phyloP scores from a whole-genome alignment of 64 coral and sea anemone genomes.

The Porites lutea region DNA sequence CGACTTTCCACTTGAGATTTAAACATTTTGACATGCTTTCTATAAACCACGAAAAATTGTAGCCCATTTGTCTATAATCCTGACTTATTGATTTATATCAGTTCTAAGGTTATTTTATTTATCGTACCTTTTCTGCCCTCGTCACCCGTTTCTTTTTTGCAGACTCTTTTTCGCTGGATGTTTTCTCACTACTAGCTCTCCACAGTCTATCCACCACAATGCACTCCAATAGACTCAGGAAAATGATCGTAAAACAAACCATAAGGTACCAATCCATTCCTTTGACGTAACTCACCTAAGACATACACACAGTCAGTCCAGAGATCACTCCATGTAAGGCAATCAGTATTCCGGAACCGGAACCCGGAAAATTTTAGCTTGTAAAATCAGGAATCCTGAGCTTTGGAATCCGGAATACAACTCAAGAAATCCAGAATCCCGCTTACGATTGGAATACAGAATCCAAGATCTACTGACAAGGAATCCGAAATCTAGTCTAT shows the following conservation, averaged over 20 bases:
- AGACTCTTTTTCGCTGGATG: neutral
- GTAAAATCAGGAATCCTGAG: no score
- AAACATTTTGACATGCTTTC: no score
- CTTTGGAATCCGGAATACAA: no score
- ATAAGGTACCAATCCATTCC: slow-evolving; percentile 95
- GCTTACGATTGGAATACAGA: no score
- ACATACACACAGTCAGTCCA: neutral
- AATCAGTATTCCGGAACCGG: no score
- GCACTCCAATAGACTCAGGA: slow-evolving; percentile 86
- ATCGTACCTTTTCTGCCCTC: neutral
- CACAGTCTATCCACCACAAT: slow-evolving; percentile 77
- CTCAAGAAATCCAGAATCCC: no score
- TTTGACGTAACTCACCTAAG: slow-evolving; percentile 89
- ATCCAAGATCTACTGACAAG: no score
- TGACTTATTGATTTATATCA: neutral
- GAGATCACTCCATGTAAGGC: no score
- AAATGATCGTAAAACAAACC: slow-evolving; percentile 87
- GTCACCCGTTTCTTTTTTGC: neutral
- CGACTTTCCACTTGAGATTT: no score
- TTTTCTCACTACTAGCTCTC: slow-evolving; percentile 14
- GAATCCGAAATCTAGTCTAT: no score
- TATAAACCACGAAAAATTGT: no score
- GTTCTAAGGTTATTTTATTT: neutral
- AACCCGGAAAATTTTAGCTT: no score
- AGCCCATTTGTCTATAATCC: slow-evolving; percentile 9